Conservation (phyloP, 2,888 invertebrate species). For the Oligia latruncula region DNA sequence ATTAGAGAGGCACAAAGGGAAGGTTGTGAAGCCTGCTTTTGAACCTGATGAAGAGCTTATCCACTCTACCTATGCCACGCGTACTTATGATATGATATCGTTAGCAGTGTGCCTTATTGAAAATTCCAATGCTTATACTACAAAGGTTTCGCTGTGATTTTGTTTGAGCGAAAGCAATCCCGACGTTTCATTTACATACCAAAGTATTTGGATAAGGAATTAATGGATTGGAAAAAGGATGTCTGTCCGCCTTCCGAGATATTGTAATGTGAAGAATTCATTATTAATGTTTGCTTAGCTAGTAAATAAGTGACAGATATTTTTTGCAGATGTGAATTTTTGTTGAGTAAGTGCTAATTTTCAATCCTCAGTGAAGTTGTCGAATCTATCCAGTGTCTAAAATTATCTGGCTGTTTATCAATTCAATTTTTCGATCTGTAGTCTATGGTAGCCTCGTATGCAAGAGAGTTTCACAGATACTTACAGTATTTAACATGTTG, state of each 20-base stretch:
- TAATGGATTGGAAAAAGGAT: conserved; percentile 36
- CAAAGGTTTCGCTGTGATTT: conserved; percentile 35
- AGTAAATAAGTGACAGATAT: background rate
- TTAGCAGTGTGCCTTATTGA: conserved; percentile 18
- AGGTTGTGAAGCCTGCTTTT: conserved; percentile 38
- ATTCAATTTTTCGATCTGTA: background rate
- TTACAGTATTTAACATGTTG: background rate
- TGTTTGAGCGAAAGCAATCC: conserved; percentile 32
- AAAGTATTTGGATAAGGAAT: conserved; percentile 44
- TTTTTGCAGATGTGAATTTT: background rate
- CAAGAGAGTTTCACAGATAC: background rate
- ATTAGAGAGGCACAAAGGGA: conserved; percentile 55
- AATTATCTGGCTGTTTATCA: background rate
- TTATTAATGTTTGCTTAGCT: background rate
- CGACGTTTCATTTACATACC: conserved; percentile 35
- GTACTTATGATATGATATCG: conserved; percentile 20
- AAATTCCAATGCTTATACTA: conserved; percentile 36
- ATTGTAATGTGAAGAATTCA: conserved; percentile 14
- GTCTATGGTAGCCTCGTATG: background rate
- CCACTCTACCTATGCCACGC: conserved; percentile 2
- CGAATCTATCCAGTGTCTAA: background rate
- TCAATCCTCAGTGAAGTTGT: background rate
- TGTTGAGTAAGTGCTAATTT: background rate
- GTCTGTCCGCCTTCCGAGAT: background rate
- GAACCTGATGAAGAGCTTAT: conserved; percentile 55